A percentile compares a stretch with the other conserved stretches of the same genome.
These are phyloP conservation scores for Lepidothrix coronata DNA, from an alignment of 2,113 vertebrate species.

Conservation along the genomic window DNA sequence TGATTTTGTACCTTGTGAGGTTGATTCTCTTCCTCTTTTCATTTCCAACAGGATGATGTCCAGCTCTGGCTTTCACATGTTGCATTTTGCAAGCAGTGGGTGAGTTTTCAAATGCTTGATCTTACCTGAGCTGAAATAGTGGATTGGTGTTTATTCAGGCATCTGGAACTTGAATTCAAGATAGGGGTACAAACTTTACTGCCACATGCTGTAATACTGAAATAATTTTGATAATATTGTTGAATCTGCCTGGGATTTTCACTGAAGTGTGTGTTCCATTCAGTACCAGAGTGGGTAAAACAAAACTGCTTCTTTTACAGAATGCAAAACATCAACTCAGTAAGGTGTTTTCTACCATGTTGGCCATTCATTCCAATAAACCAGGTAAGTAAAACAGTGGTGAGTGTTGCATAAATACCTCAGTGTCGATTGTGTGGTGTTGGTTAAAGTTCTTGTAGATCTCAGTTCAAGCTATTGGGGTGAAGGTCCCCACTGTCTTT, in stretches of 20 bases:
- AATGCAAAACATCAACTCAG: constrained; percentile 84
- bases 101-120: constrained; percentile 66
- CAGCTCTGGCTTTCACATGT: constrained; percentile 95
- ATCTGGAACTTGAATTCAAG: background rate
- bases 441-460: background rate
- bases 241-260: background rate
- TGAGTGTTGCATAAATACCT: background rate
- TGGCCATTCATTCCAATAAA: constrained; percentile 94
- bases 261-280: background rate
- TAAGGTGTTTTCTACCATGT: constrained; percentile 88
- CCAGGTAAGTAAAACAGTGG: constrained; percentile 80
- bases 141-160: background rate
- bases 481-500: background rate
- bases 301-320: constrained; percentile 68
- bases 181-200: background rate
- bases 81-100: constrained; percentile 97
- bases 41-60: constrained; percentile 83
- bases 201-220: background rate
- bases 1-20: background rate
- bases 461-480: background rate
- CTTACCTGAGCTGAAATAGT: background rate
- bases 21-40: background rate
- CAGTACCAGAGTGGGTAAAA: background rate
- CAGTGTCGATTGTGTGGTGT: background rate
- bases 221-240: background rate